Evolutionary conservation across 1,140 invertebrate genomes (phyloP), one percentile per base, ranked within the genome.

Genomic region (Papilio helenus): DNA sequence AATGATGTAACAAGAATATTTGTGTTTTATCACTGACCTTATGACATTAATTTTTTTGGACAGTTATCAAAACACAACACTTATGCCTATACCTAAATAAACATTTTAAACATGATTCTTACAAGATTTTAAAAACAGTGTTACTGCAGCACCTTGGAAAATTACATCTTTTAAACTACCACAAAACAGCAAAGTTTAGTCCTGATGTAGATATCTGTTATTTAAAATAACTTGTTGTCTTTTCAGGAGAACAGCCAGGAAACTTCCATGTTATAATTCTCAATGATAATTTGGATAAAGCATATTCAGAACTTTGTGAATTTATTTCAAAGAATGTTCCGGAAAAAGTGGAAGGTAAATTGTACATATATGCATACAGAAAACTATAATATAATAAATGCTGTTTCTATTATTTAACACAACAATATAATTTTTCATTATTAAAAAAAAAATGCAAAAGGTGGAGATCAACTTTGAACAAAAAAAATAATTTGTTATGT

Each of bases 251-350:
- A 87, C 94, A 95, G 68, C 96, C 96, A 7, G 97, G 97, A 12
- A 98, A 99, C 85, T 99, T 99, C 95, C 97, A 99, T 90, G 95
- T 97, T 68, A 95, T 99, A 3, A 97, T 99, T 76, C 95, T 98
- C n/a, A 99, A 99, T 94, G 97, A 99, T 88, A 96, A 97, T 83
- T 91, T 99, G 34, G 97, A 99, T n/a, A 96, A 96, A 83, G 98
- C 99, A 14, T 99, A 99, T 93, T 87, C 95, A 77, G 95, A 97
- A 81, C 95, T 99, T 12, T 96, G 96, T 72, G 95, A 97, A 42
- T 98, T 97, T 93, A 95, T 98, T 77, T 82, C 95, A 8, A 87
- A 95, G 39, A 96, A 97, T 86, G 88, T 96, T 20, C 85, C 95
- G 81, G 84, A 95, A 49, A 90, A 91, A 29, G 86, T 90, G 42